phyloP scores from a whole-genome alignment of 2,888 invertebrate species.

The Archips crataeganus region DNA sequence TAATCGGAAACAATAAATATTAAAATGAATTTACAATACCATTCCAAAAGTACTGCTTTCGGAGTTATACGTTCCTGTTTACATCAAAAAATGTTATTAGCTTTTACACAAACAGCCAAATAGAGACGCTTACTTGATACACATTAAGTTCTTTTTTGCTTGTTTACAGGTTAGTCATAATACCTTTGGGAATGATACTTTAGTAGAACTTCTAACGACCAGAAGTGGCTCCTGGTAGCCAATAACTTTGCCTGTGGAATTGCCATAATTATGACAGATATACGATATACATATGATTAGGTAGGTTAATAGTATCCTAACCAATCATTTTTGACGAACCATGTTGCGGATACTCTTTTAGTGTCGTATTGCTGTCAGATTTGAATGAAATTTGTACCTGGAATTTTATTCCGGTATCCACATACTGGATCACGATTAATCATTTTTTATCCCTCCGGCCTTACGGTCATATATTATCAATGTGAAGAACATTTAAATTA shows the following conservation, averaged over 20 bases:
- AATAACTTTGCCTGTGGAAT: conserved; percentile 3
- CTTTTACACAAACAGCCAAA: neutral
- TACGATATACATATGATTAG: neutral
- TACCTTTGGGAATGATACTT: neutral
- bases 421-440: too few relatives aligned
- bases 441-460: too few relatives aligned
- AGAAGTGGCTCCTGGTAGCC: conserved; percentile 1
- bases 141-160: neutral
- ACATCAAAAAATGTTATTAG: neutral
- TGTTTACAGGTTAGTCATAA: neutral
- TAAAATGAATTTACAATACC: conserved; percentile 9
- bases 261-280: conserved; percentile 8
- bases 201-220: neutral
- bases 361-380: too few relatives aligned
- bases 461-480: too few relatives aligned
- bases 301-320: too few relatives aligned
- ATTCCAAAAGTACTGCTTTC: conserved; percentile 2
- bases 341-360: too few relatives aligned
- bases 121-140: neutral
- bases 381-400: too few relatives aligned
- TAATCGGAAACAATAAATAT: conserved; percentile 5
- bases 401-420: too few relatives aligned
- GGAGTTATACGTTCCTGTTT: neutral
- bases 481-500: too few relatives aligned
- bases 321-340: too few relatives aligned